Percentiles rank a stretch among this genome's conserved stretches.
Conservation (phyloP, 1,140 invertebrate genomes). For the Drosophila kohkoa region DNA sequence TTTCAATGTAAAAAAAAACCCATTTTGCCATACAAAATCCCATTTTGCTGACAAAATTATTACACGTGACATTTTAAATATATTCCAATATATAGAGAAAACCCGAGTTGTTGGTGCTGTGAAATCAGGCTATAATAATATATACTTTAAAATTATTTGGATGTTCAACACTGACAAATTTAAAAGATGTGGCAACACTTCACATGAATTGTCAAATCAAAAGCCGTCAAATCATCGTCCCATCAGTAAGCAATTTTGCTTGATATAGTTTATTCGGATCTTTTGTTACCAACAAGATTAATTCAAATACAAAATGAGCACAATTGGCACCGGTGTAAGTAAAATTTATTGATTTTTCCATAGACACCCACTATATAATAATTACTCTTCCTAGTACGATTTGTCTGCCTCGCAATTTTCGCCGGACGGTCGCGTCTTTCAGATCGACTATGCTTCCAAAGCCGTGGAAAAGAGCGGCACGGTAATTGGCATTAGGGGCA, state of each 20-base stretch:
- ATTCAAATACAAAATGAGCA: conserved; percentile 90
- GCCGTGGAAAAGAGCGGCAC: conserved; percentile 99
- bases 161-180: conserved; percentile 7
- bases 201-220: conserved; percentile 57
- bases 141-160: not conserved
- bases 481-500: conserved; percentile 96
- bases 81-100: too few species aligned
- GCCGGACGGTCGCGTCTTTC: conserved; percentile 99
- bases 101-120: too few species aligned
- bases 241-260: conserved; percentile 25
- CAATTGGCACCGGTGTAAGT: conserved; percentile 97
- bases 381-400: conserved; percentile 92
- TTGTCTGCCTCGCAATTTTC: conserved; percentile 99
- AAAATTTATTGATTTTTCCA: conserved; percentile 2
- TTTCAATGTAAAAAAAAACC: not conserved
- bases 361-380: conserved; percentile 17
- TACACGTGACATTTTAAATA: too few species aligned
- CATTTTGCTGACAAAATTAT: too few species aligned
- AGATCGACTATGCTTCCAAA: conserved; percentile 99
- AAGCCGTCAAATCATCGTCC: conserved; percentile 84
- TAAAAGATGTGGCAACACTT: conserved; percentile 13
- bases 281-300: conserved; percentile 32
- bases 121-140: too few species aligned
- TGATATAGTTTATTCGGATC: conserved; percentile 34
- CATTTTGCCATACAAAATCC: not conserved